Percentiles rank a stretch among this genome's conserved stretches.
Evolutionary conservation across 2,888 invertebrate species (phyloP).

Genomic region (Caenorhabditis panamensis): DNA sequence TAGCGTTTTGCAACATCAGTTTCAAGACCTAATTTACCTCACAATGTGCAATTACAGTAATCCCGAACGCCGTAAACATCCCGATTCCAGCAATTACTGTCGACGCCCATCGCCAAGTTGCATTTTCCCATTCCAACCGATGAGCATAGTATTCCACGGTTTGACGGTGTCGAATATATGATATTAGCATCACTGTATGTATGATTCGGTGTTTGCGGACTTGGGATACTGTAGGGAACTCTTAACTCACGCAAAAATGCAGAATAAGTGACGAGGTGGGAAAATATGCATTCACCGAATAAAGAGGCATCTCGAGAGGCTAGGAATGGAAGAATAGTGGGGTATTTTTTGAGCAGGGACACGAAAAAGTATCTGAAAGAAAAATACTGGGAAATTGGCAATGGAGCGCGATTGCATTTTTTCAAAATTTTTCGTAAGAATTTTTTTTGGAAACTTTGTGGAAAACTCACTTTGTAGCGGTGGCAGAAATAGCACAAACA

Average conservation of each 20-base stretch:
- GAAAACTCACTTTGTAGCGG: conserved; percentile 50
- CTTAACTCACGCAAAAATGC: conserved; percentile 51
- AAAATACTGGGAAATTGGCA: not conserved
- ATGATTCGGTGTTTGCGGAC: too few relatives aligned
- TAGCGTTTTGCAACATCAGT: not conserved
- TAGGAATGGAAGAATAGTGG: conserved; percentile 34
- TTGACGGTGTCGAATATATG: conserved; percentile 70
- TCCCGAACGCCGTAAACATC: conserved; percentile 43
- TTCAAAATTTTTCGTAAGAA: too few relatives aligned
- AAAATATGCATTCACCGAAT: conserved; percentile 58
- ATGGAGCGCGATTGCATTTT: too few relatives aligned
- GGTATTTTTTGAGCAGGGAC: conserved; percentile 53
- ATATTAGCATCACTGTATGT: conserved; percentile 65
- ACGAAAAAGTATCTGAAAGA: conserved; percentile 56
- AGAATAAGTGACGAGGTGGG: conserved; percentile 56
- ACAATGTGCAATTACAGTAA: conserved; percentile 57
- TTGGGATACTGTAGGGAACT: too few relatives aligned
- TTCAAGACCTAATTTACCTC: too few relatives aligned
- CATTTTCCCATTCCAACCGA: conserved; percentile 64
- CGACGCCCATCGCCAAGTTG: conserved; percentile 40
- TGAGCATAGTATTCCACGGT: conserved; percentile 73
- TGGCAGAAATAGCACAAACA: conserved; percentile 50
- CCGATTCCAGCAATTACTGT: conserved; percentile 43
- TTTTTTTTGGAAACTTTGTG: too few relatives aligned
- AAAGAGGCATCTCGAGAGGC: conserved; percentile 42